Evolutionary conservation across 2,888 invertebrate genomes (phyloP).

Genomic region (Trissolcus japonicus): DNA sequence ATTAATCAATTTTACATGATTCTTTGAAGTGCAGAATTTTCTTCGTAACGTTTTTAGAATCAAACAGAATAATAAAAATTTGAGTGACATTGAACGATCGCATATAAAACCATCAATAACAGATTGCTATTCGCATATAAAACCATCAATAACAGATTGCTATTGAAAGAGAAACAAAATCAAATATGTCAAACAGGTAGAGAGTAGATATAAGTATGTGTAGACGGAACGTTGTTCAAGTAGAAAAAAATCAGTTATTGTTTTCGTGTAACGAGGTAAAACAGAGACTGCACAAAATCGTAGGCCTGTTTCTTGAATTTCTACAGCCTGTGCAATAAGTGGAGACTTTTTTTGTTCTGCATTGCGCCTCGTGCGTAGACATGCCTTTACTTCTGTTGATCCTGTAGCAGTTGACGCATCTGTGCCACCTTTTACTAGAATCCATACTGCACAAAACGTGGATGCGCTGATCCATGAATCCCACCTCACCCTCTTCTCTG

Average conservation of each 20-base stretch:
- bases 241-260: slow-evolving; percentile 7
- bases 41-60: no score
- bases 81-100: no score
- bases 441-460: slow-evolving; percentile 48
- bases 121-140: no score
- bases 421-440: slow-evolving; percentile 50
- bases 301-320: slow-evolving; percentile 50
- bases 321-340: slow-evolving; percentile 48
- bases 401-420: slow-evolving; percentile 51
- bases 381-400: slow-evolving; percentile 49
- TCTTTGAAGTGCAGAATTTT: no score
- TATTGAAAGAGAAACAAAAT: no score
- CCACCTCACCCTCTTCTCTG: slow-evolving; percentile 43
- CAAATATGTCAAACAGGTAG: no score
- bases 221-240: background rate
- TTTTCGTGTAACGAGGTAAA: slow-evolving; percentile 32
- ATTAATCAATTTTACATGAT: no score
- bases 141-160: no score
- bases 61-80: no score
- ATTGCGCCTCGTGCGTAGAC: slow-evolving; percentile 50
- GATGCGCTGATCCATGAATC: slow-evolving; percentile 22
- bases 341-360: slow-evolving; percentile 54
- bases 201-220: no score
- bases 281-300: slow-evolving; percentile 40
- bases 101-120: no score